Evolutionary conservation across 2,113 vertebrate genomes (phyloP).

Genomic region (Eubucco bourcierii): DNA sequence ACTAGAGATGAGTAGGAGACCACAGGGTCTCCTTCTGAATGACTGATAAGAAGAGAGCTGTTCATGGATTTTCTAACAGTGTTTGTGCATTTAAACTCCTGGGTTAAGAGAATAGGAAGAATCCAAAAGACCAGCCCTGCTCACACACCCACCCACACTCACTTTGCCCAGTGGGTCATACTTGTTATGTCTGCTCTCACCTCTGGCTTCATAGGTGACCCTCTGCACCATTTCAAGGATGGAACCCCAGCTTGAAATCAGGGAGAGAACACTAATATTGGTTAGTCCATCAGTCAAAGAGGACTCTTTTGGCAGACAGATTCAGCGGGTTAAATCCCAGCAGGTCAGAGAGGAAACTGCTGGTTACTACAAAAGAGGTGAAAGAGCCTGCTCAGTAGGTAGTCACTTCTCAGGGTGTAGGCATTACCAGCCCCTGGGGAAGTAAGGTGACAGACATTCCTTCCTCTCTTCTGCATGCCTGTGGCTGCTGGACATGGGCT

Average conservation of each 20-base stretch:
- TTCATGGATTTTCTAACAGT: not conserved
- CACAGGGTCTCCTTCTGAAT: not conserved
- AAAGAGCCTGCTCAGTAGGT: not conserved
- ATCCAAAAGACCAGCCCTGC: not conserved
- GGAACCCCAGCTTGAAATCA: not conserved
- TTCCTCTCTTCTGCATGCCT: not conserved
- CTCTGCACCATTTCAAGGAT: not conserved
- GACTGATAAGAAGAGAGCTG: not conserved
- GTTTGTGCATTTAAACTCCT: not conserved
- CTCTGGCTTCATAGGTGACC: not conserved
- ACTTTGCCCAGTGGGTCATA: not conserved
- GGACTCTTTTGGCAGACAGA: not conserved
- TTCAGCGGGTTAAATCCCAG: not conserved
- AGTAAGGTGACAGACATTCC: not conserved
- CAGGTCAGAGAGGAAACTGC: not conserved
- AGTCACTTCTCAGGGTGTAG: not conserved
- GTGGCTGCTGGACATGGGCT: not conserved
- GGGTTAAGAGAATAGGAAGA: not conserved
- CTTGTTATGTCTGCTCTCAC: not conserved
- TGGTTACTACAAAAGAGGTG: not conserved
- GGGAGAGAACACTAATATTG: not conserved
- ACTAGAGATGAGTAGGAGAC: not conserved
- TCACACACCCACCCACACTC: too few species aligned
- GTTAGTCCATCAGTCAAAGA: not conserved
- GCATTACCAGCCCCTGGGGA: not conserved